A percentile compares a stretch with the other conserved stretches of the same genome.
Evolutionary conservation across 1,140 invertebrate species (phyloP).

Genomic region (Camponotus floridanus): DNA sequence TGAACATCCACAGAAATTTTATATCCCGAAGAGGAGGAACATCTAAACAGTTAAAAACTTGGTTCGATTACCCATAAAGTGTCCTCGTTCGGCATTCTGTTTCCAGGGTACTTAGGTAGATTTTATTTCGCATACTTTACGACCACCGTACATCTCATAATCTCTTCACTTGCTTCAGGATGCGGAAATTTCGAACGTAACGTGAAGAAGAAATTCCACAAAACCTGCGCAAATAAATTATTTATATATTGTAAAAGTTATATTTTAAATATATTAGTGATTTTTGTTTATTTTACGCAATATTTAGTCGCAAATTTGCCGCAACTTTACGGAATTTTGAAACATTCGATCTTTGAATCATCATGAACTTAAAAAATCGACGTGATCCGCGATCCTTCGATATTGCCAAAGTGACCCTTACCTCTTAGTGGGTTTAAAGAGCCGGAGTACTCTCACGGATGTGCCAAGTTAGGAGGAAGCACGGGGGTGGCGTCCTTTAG

Average conservation of each 20-base stretch:
- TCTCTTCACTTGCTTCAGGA: slow-evolving; percentile 47
- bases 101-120: slow-evolving; percentile 72
- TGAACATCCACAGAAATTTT: slow-evolving; percentile 72
- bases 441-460: slow-evolving; percentile 66
- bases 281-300: slow-evolving; percentile 1
- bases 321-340: not conserved
- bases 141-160: slow-evolving; percentile 55
- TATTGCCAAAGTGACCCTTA: slow-evolving; percentile 65
- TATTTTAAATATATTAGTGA: not conserved
- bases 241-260: not conserved
- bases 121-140: slow-evolving; percentile 77
- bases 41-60: slow-evolving; percentile 79
- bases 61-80: slow-evolving; percentile 78
- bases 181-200: slow-evolving; percentile 34
- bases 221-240: not conserved
- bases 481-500: slow-evolving; percentile 72
- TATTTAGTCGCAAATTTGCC: not conserved
- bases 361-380: slow-evolving; percentile 30
- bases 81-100: slow-evolving; percentile 76
- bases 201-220: not conserved
- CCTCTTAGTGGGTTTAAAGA: slow-evolving; percentile 72
- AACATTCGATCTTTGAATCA: not conserved
- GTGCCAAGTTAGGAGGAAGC: slow-evolving; percentile 79
- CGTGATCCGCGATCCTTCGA: not conserved
- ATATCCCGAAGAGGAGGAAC: slow-evolving; percentile 72